A percentile compares a stretch with the other conserved stretches of the same genome.
Conservation (phyloP, 2,113 vertebrate genomes). For the Melanostigma gelatinosum region DNA sequence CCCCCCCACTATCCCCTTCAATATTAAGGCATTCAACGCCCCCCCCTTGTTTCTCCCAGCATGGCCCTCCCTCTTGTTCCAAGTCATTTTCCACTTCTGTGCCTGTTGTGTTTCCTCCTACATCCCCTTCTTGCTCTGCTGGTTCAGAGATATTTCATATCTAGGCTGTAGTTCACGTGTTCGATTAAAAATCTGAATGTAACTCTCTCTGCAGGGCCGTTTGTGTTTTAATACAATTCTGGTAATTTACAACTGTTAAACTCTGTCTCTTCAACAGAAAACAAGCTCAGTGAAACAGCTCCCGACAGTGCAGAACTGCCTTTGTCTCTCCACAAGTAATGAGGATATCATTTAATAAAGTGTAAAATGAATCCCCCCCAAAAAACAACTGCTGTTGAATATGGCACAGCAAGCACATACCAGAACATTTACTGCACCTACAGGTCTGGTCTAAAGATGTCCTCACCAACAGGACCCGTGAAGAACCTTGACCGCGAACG, state of each 20-base stretch:
- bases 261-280: neutral
- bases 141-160: slow-evolving; percentile 27
- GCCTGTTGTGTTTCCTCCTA: slow-evolving; percentile 4
- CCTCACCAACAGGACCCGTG: neutral
- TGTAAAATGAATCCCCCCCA: neutral
- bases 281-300: neutral
- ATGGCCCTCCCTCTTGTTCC: neutral
- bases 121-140: slow-evolving; percentile 1
- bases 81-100: slow-evolving; percentile 34
- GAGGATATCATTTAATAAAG: neutral
- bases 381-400: neutral
- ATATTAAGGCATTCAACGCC: neutral
- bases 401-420: neutral
- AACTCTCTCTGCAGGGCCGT: neutral
- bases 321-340: neutral
- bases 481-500: neutral
- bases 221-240: neutral
- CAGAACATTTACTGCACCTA: neutral
- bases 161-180: slow-evolving; percentile 1
- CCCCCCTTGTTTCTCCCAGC: neutral
- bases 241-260: neutral
- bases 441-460: neutral
- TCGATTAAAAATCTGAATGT: neutral
- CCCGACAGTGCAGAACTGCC: too few relatives aligned
- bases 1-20: slow-evolving; percentile 2